Base-by-base conservation (phyloP, 2,797 vertebrate species). In the Rhinatrema bivittatum region DNA sequence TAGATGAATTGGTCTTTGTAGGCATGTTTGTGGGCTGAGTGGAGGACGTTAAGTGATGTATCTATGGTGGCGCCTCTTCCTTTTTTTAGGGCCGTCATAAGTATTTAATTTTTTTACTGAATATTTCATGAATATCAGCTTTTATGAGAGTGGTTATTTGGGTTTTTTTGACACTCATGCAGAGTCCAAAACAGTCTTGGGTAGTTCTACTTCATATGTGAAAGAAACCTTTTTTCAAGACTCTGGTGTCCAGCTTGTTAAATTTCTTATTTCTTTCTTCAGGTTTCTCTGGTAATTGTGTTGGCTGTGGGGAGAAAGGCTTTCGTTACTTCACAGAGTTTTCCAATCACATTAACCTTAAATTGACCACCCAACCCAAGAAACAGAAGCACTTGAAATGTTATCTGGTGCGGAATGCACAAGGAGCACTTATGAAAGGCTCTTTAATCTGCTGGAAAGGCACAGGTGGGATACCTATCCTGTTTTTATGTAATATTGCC, bases 321-420 rank as follows among this genome's bases (percentile, higher is more conserved):
- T 98, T 98, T 67, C 93, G 93, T 32, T 98, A 99, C 75, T 99
- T 99, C 76, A 98, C 95, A 0, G 96, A 99, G 59, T 99, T 98
- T 66, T 93, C 93, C 67, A 88, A 90, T 72, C 96, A 99, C 74
- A 97, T 98, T 53, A 99, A 99, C 67, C 87, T 99, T 54, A 99
- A 94, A 76, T 72, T 97, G 63, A 89, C 78, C 69, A 91, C 90
- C 4, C 96, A 99, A 76, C 95, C 96, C 46, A 98, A 98, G 81
- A 99, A 99, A 72, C 96, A 99, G 86, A 98, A 98, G 80, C 91
- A 96, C 81, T 79, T 99, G 68, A 98, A 94, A 73, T 93, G 87
- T 68, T 88, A 89, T 63, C 81, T 99, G 62, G 76, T 87, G 59
- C 78, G 87, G 49, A 93, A 93, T 36, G 82, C 81, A 15, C 92